phyloP scores from a whole-genome alignment of 2,797 vertebrate genomes.

The Limnodromus scolopaceus region DNA sequence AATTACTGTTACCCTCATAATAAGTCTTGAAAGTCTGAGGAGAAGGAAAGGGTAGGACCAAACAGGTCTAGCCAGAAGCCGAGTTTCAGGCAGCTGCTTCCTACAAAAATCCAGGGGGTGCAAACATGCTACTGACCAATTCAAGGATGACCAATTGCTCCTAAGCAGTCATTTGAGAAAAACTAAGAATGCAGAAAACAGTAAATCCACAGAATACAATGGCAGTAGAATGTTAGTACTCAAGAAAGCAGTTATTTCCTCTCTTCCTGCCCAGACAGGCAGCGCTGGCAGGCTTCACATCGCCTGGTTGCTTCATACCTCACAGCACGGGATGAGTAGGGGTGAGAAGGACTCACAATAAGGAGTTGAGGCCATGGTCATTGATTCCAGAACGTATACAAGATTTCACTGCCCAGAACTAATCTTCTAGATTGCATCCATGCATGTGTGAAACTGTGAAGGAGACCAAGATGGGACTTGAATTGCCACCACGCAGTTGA shows the following conservation, averaged over 20 bases:
- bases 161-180: background rate
- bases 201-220: background rate
- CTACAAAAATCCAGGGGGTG: background rate
- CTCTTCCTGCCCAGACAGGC: background rate
- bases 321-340: background rate
- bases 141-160: background rate
- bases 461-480: slow-evolving; percentile 33
- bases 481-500: background rate
- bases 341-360: slow-evolving; percentile 27
- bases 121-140: background rate
- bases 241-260: slow-evolving; percentile 37
- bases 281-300: background rate
- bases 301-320: slow-evolving; percentile 26
- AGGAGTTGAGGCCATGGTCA: slow-evolving; percentile 2
- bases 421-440: slow-evolving; percentile 44
- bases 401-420: slow-evolving; percentile 52
- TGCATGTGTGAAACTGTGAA: slow-evolving; percentile 40
- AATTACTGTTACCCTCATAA: background rate
- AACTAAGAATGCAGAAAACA: background rate
- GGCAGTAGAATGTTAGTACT: slow-evolving; percentile 15
- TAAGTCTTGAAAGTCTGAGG: background rate
- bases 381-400: background rate
- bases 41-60: background rate
- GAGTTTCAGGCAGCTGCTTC: background rate
- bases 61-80: background rate